phyloP scores from a whole-genome alignment of 2,797 vertebrate genomes.

The Peromyscus attwateri region DNA sequence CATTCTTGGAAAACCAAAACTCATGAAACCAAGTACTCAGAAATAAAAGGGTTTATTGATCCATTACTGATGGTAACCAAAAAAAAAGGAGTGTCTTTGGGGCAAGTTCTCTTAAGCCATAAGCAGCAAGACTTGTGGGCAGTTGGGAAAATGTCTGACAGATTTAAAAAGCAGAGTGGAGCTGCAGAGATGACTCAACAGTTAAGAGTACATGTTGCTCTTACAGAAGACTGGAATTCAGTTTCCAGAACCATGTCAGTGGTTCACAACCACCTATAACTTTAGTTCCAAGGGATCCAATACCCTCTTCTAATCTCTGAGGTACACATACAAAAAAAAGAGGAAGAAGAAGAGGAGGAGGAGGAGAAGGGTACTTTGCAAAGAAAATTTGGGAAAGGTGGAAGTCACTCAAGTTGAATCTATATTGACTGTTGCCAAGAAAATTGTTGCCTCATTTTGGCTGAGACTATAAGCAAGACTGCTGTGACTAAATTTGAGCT shows the following conservation, averaged over 20 bases:
- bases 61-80: background rate
- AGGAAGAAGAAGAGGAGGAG: background rate
- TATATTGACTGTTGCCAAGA: background rate
- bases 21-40: background rate
- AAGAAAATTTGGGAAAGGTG: background rate
- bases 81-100: background rate
- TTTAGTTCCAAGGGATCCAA: background rate
- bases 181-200: background rate
- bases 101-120: background rate
- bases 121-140: background rate
- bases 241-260: no score
- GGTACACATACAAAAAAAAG: background rate
- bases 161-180: background rate
- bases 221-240: no score
- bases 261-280: no score
- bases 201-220: background rate
- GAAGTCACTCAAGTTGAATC: background rate
- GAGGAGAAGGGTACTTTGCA: background rate
- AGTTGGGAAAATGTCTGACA: background rate
- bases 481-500: background rate
- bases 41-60: slow-evolving; percentile 7
- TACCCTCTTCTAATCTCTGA: background rate
- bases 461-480: background rate
- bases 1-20: background rate
- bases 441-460: background rate